Evolutionary conservation across 2,113 vertebrate species (phyloP).

Genomic region (Clarias gariepinus): DNA sequence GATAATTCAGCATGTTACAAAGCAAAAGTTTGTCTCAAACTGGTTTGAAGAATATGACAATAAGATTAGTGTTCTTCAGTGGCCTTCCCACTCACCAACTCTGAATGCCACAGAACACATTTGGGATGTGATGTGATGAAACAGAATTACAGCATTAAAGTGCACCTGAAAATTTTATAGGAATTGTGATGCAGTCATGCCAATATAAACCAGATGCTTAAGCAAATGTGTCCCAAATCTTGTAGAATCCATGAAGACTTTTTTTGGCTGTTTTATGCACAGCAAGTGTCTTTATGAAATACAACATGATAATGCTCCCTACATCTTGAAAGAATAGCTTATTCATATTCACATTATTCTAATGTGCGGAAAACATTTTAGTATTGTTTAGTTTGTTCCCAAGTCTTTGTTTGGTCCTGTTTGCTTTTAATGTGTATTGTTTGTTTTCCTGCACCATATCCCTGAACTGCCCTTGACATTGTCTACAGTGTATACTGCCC

Average conservation of each 20-base stretch:
- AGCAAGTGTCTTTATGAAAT: neutral
- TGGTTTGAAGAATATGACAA: neutral
- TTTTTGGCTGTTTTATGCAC: neutral
- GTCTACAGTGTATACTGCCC: constrained; percentile 35
- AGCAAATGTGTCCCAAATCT: neutral
- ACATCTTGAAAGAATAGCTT: neutral
- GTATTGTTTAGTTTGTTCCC: neutral
- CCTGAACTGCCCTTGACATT: constrained; percentile 36
- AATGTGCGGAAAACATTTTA: neutral
- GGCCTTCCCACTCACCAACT: neutral
- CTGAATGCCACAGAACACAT: neutral
- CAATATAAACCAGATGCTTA: neutral
- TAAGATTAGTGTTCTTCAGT: neutral
- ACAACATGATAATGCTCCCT: neutral
- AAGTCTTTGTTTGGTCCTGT: neutral
- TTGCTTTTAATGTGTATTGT: constrained; percentile 13
- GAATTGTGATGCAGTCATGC: neutral
- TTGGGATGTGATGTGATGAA: neutral
- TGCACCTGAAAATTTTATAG: neutral
- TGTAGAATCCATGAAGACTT: neutral
- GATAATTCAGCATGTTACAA: neutral
- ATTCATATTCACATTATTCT: neutral
- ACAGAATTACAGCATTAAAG: neutral
- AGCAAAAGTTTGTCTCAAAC: neutral
- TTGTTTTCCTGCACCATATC: constrained; percentile 23